Percentiles rank a stretch among this genome's conserved stretches.
Conservation (phyloP, 2,888 invertebrate genomes). For the Callinectes sapidus region DNA sequence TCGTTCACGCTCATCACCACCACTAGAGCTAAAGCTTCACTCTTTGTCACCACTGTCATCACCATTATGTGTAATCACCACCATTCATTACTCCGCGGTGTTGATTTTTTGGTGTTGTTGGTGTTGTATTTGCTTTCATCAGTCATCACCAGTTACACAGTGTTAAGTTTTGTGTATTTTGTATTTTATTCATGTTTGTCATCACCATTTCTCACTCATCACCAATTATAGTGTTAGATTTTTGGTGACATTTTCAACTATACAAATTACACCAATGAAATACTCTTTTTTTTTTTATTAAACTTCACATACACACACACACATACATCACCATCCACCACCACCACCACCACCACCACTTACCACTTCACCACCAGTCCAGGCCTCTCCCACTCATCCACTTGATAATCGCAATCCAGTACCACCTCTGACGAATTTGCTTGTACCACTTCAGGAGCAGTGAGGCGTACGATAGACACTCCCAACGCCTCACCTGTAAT, state of each 20-base stretch:
- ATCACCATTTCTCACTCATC: too few species aligned
- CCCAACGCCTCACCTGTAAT: conserved; percentile 44
- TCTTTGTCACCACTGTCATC: background rate
- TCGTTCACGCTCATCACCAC: background rate
- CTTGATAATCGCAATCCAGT: conserved; percentile 59
- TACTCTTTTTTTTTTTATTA: too few species aligned
- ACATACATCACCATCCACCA: too few species aligned
- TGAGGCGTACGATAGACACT: conserved; percentile 49
- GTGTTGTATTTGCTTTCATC: background rate
- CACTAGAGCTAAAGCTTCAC: background rate
- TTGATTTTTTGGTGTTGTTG: background rate
- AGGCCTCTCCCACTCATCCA: conserved; percentile 59
- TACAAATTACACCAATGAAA: too few species aligned
- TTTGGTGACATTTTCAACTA: too few species aligned
- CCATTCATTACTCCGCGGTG: background rate
- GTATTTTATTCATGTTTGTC: too few species aligned
- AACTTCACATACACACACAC: background rate
- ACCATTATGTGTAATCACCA: background rate
- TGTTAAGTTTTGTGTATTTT: background rate
- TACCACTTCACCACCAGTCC: conserved; percentile 62
- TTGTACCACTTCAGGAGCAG: conserved; percentile 53
- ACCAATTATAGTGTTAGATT: too few species aligned
- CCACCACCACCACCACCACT: background rate
- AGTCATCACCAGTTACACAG: background rate
- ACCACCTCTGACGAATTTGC: conserved; percentile 51